Base-by-base conservation (phyloP, 2,888 invertebrate species). In the Patella depressa region DNA sequence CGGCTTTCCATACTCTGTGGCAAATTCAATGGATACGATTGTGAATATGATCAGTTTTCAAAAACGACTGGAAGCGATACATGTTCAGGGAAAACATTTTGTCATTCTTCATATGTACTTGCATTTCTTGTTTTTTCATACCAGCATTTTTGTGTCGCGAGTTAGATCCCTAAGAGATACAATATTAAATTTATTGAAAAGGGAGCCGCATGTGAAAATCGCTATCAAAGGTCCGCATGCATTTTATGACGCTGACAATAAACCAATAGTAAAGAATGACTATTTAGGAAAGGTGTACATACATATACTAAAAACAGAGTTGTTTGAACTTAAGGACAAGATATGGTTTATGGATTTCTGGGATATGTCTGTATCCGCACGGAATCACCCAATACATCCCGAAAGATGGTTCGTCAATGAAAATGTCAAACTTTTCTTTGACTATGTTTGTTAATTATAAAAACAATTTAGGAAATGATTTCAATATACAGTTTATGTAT, bases 241-340 rank as follows among this genome's bases (percentile, higher is more conserved):
- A 12, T 65, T 65, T 65, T 24, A 19, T 24, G 24, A 7, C 19
- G 24, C 65, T 24, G 24, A 65, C 24, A 24, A 24, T 24, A 65
- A 65, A 65, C 65, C 65, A 24, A 65, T 24, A 65, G 65, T 65
- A 15, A 19, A 65, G 14, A 65, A 24, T 14, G 65, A 65, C 14
- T 65, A 65, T 65, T 24, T 65, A 24, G 65, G 65, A 65, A 65
- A 65, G 24, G 65, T 65, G 9, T 65, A 65, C 24, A 65, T 19
- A 65, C 2, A 24, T 19, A 65, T 65, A 11, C 24, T 65, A 24
- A 12, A 24, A 4, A 65, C 11, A 65, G 65, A 65, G 14, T 24
- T 65, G 5, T 65, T 65, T 24, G 65, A 24, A 24, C 24, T 65
- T 65, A 19, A 14, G 11, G 65, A 65, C 24, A 19, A 24, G 24